Percentiles rank a stretch among this genome's conserved stretches.
These are phyloP conservation scores for Mesoclemmys tuberculata DNA, from an alignment of 2,113 vertebrate species.

Conservation along the genomic window DNA sequence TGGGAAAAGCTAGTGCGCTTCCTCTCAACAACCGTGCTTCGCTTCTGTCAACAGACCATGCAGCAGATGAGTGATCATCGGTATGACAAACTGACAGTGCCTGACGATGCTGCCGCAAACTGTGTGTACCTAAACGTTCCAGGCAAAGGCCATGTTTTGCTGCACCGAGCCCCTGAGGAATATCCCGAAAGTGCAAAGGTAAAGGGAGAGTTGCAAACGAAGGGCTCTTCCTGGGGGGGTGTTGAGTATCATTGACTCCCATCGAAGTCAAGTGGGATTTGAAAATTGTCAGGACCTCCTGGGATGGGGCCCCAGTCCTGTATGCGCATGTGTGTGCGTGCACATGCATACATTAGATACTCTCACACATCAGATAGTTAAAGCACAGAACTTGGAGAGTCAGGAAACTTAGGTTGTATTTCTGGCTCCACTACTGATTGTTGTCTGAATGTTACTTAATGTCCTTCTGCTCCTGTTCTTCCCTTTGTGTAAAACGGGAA, in stretches of 20 bases:
- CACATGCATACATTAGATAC: neutral
- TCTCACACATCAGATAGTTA: neutral
- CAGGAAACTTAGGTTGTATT: neutral
- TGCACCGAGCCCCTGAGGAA: slow-evolving; percentile 89
- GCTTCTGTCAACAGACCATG: slow-evolving; percentile 86
- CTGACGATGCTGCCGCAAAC: slow-evolving; percentile 92
- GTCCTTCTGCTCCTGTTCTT: neutral
- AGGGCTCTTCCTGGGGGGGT: fast-evolving
- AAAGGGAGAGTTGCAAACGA: neutral
- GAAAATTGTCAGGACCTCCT: neutral
- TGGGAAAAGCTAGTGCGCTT: neutral
- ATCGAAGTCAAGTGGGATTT: fast-evolving
- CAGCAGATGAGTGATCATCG: slow-evolving; percentile 97
- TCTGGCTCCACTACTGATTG: neutral
- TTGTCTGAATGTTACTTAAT: neutral
- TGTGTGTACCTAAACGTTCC: slow-evolving; percentile 94
- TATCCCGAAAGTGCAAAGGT: slow-evolving; percentile 95
- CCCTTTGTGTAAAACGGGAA: neutral
- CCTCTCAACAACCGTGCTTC: neutral
- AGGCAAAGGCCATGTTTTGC: slow-evolving; percentile 90
- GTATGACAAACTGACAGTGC: slow-evolving; percentile 95
- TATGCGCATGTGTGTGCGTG: fast-evolving
- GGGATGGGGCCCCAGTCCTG: neutral
- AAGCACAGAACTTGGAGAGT: neutral
- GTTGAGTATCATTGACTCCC: fast-evolving